These are phyloP conservation scores for Ectemnius continuus DNA, from an alignment of 2,888 invertebrate species.

Conservation along the genomic window DNA sequence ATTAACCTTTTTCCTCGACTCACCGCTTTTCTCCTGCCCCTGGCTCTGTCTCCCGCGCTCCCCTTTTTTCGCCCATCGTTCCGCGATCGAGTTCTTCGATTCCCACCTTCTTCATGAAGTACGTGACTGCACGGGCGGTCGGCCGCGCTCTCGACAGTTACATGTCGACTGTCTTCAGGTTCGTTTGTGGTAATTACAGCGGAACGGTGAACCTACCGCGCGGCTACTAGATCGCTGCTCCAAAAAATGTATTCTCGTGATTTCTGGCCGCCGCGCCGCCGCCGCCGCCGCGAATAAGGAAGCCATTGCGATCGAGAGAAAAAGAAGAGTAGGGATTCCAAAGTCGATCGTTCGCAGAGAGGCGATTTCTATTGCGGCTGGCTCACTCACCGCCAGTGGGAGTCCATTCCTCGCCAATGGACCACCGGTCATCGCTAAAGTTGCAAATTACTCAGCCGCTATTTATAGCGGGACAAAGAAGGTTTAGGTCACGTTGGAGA, in stretches of 20 bases:
- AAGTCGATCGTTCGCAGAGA: too few relatives aligned
- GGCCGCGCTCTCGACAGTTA: slow-evolving; percentile 39
- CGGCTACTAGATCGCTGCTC: slow-evolving; percentile 7
- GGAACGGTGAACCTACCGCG: slow-evolving; percentile 63
- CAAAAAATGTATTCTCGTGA: slow-evolving; percentile 26
- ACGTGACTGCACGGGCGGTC: slow-evolving; percentile 56
- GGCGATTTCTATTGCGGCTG: too few relatives aligned
- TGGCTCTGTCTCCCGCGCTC: slow-evolving; percentile 16
- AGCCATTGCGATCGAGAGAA: neutral
- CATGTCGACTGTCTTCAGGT: slow-evolving; percentile 57
- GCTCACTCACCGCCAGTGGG: too few relatives aligned
- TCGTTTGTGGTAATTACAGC: slow-evolving; percentile 67
- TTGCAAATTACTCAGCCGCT: slow-evolving; percentile 7
- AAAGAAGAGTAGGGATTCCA: too few relatives aligned
- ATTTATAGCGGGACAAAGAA: slow-evolving; percentile 4
- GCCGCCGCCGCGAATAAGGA: slow-evolving; percentile 7
- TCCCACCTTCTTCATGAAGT: slow-evolving; percentile 55
- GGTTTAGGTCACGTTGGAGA: slow-evolving; percentile 32
- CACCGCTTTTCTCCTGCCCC: slow-evolving; percentile 25
- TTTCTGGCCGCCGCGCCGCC: slow-evolving; percentile 17
- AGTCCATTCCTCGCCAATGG: neutral
- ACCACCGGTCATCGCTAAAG: neutral
- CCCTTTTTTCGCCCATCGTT: slow-evolving; percentile 35
- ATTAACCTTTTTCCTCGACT: slow-evolving; percentile 34
- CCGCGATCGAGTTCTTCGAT: slow-evolving; percentile 41